A percentile compares a stretch with the other conserved stretches of the same genome.
Conservation (phyloP, 2,888 invertebrate genomes). For the Catonia carolina region DNA sequence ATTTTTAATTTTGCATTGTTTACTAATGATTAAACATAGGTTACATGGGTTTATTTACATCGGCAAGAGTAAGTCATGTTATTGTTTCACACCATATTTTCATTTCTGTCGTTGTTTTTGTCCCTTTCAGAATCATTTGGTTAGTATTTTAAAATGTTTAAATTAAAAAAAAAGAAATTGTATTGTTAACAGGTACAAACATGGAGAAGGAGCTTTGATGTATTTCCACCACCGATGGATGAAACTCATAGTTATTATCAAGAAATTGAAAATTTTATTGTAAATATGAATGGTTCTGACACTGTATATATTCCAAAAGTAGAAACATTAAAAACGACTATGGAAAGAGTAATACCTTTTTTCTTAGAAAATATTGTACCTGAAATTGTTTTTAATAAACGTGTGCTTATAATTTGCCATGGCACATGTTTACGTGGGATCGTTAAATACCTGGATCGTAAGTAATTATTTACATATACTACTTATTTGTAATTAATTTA, state of each 20-base stretch:
- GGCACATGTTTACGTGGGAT: slow-evolving; percentile 42
- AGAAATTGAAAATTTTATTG: slow-evolving; percentile 39
- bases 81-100: too few relatives aligned
- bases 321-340: slow-evolving; percentile 41
- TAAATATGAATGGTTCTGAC: slow-evolving; percentile 33
- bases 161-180: too few relatives aligned
- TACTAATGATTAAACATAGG: too few relatives aligned
- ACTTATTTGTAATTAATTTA: background rate
- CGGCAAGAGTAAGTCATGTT: too few relatives aligned
- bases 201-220: slow-evolving; percentile 42
- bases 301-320: slow-evolving; percentile 40
- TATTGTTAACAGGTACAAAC: slow-evolving; percentile 38
- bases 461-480: slow-evolving; percentile 21
- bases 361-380: slow-evolving; percentile 49
- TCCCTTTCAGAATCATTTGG: background rate
- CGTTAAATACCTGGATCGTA: slow-evolving; percentile 41
- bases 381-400: slow-evolving; percentile 40
- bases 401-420: slow-evolving; percentile 42
- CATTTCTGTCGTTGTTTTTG: too few relatives aligned
- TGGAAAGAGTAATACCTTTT: slow-evolving; percentile 43
- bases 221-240: slow-evolving; percentile 42
- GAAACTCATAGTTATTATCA: slow-evolving; percentile 39
- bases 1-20: too few relatives aligned
- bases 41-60: too few relatives aligned
- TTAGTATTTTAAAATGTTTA: too few relatives aligned